A percentile compares a stretch with the other conserved stretches of the same genome.
phyloP scores from a whole-genome alignment of 2,113 vertebrate species.

The Ophiodon elongatus region DNA sequence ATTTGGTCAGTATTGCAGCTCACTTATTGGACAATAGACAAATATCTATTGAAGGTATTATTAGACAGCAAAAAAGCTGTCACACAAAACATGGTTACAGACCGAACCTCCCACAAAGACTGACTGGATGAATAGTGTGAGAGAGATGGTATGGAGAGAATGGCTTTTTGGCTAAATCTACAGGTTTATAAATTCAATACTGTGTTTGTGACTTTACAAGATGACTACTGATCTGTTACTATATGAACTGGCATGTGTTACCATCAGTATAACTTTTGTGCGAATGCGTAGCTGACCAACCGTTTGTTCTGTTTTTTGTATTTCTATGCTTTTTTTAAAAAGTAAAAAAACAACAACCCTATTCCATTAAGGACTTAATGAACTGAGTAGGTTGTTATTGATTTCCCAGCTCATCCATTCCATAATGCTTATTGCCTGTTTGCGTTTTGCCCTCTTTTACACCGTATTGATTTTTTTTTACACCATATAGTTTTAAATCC shows the following conservation, averaged over 20 bases:
- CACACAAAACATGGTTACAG: too few relatives aligned
- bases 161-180: too few relatives aligned
- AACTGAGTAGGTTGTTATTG: conserved; percentile 16
- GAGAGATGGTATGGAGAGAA: too few relatives aligned
- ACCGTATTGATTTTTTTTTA: conserved; percentile 36
- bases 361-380: conserved; percentile 3
- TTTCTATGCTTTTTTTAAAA: too few relatives aligned
- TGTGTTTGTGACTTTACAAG: too few relatives aligned
- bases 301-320: background rate
- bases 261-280: background rate
- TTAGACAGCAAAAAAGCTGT: background rate
- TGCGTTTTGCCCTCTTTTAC: conserved; percentile 26
- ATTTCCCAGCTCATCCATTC: conserved; percentile 19
- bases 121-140: too few relatives aligned
- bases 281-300: background rate
- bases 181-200: too few relatives aligned
- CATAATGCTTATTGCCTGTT: conserved; percentile 22
- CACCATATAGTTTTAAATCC: conserved; percentile 12
- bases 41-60: background rate
- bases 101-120: too few relatives aligned
- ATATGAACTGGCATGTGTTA: background rate
- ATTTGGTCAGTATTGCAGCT: background rate
- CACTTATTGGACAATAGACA: background rate
- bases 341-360: background rate
- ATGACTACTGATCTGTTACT: too few relatives aligned